Percentiles rank a stretch among this genome's conserved stretches.
phyloP scores from a whole-genome alignment of 2,113 vertebrate genomes.

The Diphyllodes magnificus region DNA sequence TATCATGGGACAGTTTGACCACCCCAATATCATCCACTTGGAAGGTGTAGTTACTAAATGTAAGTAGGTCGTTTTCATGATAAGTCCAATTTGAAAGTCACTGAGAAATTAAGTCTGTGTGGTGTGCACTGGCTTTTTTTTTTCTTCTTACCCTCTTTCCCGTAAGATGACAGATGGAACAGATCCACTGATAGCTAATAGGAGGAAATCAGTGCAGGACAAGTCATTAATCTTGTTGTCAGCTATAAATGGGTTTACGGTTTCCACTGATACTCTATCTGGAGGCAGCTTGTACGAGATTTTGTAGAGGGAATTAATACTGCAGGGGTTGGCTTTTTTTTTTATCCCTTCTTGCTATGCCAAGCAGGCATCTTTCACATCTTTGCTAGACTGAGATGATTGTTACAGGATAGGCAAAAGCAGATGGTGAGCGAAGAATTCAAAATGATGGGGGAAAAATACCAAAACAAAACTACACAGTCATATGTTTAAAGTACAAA shows the following conservation, averaged over 20 bases:
- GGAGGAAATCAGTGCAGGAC: conserved; percentile 80
- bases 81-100: conserved; percentile 45
- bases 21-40: conserved; percentile 96
- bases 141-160: conserved; percentile 35
- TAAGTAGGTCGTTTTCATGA: conserved; percentile 70
- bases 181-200: conserved; percentile 81
- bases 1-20: conserved; percentile 99
- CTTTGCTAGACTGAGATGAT: conserved; percentile 60
- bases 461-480: conserved; percentile 44
- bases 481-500: conserved; percentile 32
- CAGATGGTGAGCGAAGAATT: conserved; percentile 73
- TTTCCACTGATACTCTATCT: conserved; percentile 85
- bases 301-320: conserved; percentile 67
- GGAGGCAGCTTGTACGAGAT: conserved; percentile 73
- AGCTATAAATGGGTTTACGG: conserved; percentile 87
- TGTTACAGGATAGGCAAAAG: conserved; percentile 59
- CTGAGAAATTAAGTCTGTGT: conserved; percentile 61
- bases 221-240: conserved; percentile 95
- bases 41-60: conserved; percentile 99
- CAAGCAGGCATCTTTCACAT: conserved; percentile 52
- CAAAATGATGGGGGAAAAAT: conserved; percentile 45
- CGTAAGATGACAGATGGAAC: conserved; percentile 85
- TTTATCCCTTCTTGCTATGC: conserved; percentile 41
- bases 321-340: conserved; percentile 8
- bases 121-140: not conserved